phyloP scores from a whole-genome alignment of 2,888 invertebrate species.

The Yponomeuta malinellus region DNA sequence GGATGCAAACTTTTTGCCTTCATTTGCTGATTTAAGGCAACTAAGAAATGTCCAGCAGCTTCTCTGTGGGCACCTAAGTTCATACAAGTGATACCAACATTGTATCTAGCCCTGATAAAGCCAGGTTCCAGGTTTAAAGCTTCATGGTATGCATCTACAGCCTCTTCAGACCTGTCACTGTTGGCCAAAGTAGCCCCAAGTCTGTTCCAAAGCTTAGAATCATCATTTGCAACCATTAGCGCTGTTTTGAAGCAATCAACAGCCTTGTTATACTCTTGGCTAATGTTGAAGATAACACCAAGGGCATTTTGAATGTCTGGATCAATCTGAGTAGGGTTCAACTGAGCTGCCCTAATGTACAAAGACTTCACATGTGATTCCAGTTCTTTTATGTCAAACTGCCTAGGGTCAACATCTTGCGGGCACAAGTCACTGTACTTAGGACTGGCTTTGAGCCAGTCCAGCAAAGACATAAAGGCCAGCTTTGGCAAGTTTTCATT shows the following conservation, averaged over 20 bases:
- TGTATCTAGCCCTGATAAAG: conserved; percentile 97
- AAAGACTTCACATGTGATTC: conserved; percentile 82
- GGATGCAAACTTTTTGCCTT: conserved; percentile 62
- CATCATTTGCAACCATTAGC: conserved; percentile 84
- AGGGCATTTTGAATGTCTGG: conserved; percentile 95
- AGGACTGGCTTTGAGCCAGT: conserved; percentile 87
- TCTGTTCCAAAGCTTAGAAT: conserved; percentile 97
- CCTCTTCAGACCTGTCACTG: conserved; percentile 95
- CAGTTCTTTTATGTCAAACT: conserved; percentile 61
- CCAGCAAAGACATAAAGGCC: conserved; percentile 87
- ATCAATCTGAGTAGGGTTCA: conserved; percentile 85
- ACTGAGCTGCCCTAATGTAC: conserved; percentile 86
- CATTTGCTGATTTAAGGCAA: conserved; percentile 94
- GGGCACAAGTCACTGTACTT: conserved; percentile 86
- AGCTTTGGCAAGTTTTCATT: conserved; percentile 96
- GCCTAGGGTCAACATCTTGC: conserved; percentile 59
- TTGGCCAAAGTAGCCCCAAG: conserved; percentile 98
- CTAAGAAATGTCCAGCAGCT: conserved; percentile 96
- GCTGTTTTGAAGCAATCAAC: conserved; percentile 97
- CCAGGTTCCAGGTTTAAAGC: conserved; percentile 95
- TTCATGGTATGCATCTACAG: conserved; percentile 95
- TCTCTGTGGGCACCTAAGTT: conserved; percentile 96
- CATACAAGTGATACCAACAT: conserved; percentile 98
- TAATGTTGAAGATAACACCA: conserved; percentile 96
- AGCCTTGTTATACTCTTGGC: conserved; percentile 96